Percentiles rank a stretch among this genome's conserved stretches.
phyloP scores from a whole-genome alignment of 2,797 vertebrate species.

The Cottoperca gobio region DNA sequence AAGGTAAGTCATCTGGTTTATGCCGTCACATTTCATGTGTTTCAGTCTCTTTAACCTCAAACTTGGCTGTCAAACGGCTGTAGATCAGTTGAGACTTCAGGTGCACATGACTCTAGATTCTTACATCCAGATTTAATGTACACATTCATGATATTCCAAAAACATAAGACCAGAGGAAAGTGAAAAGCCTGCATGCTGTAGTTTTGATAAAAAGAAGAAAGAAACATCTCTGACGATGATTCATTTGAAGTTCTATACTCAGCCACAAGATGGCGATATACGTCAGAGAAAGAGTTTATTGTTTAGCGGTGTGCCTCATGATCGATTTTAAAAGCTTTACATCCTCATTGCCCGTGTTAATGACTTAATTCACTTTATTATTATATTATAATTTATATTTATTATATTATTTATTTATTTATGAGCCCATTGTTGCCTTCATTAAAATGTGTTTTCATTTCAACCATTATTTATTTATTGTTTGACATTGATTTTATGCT shows the following conservation, averaged over 20 bases:
- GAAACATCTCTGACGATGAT: neutral
- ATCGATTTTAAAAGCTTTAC: neutral
- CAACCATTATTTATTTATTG: neutral
- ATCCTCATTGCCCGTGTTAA: neutral
- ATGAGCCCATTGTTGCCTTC: neutral
- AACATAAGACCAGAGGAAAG: neutral
- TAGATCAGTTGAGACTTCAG: neutral
- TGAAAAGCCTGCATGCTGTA: neutral
- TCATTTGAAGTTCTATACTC: neutral
- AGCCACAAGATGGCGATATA: conserved; percentile 69
- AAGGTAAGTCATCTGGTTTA: neutral
- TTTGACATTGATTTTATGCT: neutral
- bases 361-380: too few species aligned
- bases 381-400: too few species aligned
- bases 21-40: neutral
- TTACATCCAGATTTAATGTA: neutral
- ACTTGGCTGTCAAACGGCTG: too few species aligned
- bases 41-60: neutral
- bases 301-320: neutral
- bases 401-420: neutral
- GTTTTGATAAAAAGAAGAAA: neutral
- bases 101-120: neutral
- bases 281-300: neutral
- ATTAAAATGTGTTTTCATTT: neutral
- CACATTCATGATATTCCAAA: neutral